Base-by-base conservation (phyloP, 2,113 vertebrate species). In the Craseonycteris thonglongyai region DNA sequence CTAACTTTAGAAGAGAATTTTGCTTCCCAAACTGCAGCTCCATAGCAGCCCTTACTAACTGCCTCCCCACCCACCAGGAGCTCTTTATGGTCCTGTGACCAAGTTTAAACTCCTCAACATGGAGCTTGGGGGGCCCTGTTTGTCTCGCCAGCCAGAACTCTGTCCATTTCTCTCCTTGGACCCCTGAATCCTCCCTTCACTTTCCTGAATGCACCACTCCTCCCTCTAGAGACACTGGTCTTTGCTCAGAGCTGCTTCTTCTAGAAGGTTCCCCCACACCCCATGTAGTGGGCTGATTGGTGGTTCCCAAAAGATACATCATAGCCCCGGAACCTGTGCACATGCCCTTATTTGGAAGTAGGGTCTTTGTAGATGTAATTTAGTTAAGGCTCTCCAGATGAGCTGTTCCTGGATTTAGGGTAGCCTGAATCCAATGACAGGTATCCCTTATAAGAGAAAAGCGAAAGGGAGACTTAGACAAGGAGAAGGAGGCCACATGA, bases 271-370 rank as follows among this genome's bases (percentile, higher is more conserved):
- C n/a, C n/a, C 15, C 33, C 2, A 7, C 0, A 21, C 16, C 33
- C 35, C 35, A 38, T 47, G 47, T n/a, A 54, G 69, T 8, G 6
- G 4, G 26, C 72, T 61, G 72, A 54, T 49, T 2, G 2, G 28
- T 28, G 10, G 30, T 13, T 40, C 38, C 76, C 15, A 1, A 15
- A 92, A 72, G 33, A 18, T 30, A 38, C 0, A 5, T 35, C 65
- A 0, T 0, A 2, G 21, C 6, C 66, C 63, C 5, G 0, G 16
- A 68, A 19, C 22, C 18, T n/a, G 24, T 42, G 38, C 15, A 5
- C 1, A 3, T 26, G 81, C 6, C 5, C 26, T 49, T n/a, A 26
- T 13, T 19, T 88, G 71, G 65, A 30, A 45, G 28, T 28, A 38
- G 74, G 16, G 1, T 30, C 61, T 76, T 22, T 76, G 42, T 1